Base-by-base conservation (phyloP, 2,113 vertebrate species). In the Bothrops jararaca region DNA sequence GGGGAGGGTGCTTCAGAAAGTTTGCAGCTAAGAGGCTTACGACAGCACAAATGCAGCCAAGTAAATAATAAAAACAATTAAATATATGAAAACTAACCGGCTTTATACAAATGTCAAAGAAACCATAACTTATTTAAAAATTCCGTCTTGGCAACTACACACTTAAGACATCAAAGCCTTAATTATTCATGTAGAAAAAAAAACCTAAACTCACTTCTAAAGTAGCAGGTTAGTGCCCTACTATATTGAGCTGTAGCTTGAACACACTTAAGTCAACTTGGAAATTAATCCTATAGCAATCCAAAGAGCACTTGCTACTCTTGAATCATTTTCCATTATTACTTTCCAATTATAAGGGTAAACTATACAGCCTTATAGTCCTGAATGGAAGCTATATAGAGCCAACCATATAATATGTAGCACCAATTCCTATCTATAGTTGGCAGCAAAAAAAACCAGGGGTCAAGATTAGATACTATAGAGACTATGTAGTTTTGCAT, bases 1-100 rank as follows among this genome's bases (percentile, higher is more conserved):
- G 97, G 95, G 97, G 96, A 97, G 97, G 98, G 97, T 96, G 96
- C 97, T 97, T 97, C 89, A 95, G 95, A 98, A 98, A 98, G 97
- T 94, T 97, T 97, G 98, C 97, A 98, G 98, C 97, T 97, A 60
- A 97, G 95, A 98, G 96, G 96, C 91, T 95, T 95, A 97, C 97
- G 97, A 95, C 93, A 98, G 96, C 95, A 86, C 96, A 97, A 97
- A 92, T 93, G 96, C 97, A 97, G 97, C 97, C 96, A 97, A 93
- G 92, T 94, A 96, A 95, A 92, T 93, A 95, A 92, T 86, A 96
- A 93, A 15, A 91, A 86, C 88, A 58, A 92, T 54, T 52, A 5
- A 64, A 94, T 88, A 90, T 42, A 92, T 92, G 88, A 93, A 94
- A 94, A 54, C 69, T 94, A 34, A 24, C 53, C n/a, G 64, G 18